Evolutionary conservation across 30 jellyfish, hydroid and myxozoan genomes (phyloP).

Genomic region (Aurelia sp.): DNA sequence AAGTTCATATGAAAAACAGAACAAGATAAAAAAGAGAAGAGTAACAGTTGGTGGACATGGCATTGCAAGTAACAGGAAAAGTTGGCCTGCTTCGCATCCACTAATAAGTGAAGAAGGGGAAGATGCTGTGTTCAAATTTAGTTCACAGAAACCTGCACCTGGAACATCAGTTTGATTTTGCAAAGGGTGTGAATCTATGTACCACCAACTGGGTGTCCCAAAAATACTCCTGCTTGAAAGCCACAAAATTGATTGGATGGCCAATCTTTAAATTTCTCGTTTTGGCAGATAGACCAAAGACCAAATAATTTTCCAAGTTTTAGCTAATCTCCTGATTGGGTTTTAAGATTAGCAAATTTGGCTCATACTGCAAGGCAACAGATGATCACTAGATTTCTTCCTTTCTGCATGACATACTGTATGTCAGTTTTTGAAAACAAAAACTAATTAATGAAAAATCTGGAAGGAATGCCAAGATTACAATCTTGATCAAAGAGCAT

Average conservation of each 20-base stretch:
- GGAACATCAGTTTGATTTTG: slow-evolving; percentile 43
- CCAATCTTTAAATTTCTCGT: background rate
- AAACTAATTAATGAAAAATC: no score
- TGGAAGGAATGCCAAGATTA: no score
- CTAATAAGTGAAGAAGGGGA: slow-evolving; percentile 30
- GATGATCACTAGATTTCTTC: no score
- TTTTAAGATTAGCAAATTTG: no score
- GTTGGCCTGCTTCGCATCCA: slow-evolving; percentile 69
- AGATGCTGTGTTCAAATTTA: slow-evolving; percentile 15
- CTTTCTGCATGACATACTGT: no score
- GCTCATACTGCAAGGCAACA: no score
- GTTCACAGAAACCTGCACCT: slow-evolving; percentile 37
- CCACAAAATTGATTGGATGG: background rate
- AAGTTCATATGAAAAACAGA: slow-evolving; percentile 24
- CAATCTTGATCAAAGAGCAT: no score
- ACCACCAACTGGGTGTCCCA: background rate
- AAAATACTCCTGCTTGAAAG: background rate
- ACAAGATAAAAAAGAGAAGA: slow-evolving; percentile 16
- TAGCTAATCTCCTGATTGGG: no score
- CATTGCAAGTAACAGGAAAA: slow-evolving; percentile 21
- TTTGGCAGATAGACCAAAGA: no score
- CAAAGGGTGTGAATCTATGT: background rate
- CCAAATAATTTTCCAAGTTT: no score
- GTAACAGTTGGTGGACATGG: slow-evolving; percentile 29
- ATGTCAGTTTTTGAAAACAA: no score